Base-by-base conservation (phyloP, 2,888 invertebrate genomes). In the Watsonalla binaria region DNA sequence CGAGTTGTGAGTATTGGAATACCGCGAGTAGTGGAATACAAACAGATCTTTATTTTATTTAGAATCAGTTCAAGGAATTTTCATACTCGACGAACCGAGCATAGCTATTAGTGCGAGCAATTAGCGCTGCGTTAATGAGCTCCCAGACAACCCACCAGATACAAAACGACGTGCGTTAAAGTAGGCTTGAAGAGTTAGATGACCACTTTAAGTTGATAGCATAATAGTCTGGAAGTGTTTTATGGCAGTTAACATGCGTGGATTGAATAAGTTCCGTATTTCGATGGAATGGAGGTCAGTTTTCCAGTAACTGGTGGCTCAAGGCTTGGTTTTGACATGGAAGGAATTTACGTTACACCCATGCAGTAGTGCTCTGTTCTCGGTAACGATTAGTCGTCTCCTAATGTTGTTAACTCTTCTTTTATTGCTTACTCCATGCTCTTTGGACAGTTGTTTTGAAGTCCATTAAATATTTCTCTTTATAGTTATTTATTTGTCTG, bases 61-160 rank as follows among this genome's bases (percentile, higher is more conserved):
- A 76, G 76, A 86, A 85, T 82, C 79, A 73, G 81, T 85, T 84
- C 84, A 87, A 82, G 84, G 86, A 86, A 86, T 86, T 80, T 76
- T 75, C 76, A 80, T 76, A 83, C 76, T 75, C 76, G 77, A 73
- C 78, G 73, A 76, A 71, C 70, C 74, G 72, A 76, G 80, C 73
- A 76, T 71, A 70, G 79, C 83, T 83, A 87, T 86, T 87, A 88
- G 88, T 82, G 74, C 72, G 78, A 72, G 81, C 82, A 89, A 89
- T 90, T 89, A 87, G 84, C 82, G 78, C 73, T 76, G 67, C 72
- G 86, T 86, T 89, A 89, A 89, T 87, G 86, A 86, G 84, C 78
- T 82, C 72, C 71, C 76, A 78, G 68, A 76, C 76, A 82, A 66
- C 75, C 82, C 78, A 54, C 79, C 68, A 78, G 74, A 76, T 81